Conservation (phyloP, 2,797 vertebrate species). For the Hemitrygon akajei region DNA sequence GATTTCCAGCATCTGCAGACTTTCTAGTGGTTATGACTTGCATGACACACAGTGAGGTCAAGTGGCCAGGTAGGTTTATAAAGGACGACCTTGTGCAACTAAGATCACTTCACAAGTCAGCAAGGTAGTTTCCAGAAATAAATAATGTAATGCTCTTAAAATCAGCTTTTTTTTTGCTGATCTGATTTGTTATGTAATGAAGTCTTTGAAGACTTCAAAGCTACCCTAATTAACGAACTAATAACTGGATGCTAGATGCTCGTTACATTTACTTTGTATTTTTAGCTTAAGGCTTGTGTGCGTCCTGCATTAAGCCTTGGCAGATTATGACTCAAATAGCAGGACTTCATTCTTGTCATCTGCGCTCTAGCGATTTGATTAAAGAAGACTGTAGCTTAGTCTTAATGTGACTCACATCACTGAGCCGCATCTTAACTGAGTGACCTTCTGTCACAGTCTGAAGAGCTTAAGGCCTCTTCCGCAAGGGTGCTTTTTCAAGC, state of each 20-base stretch:
- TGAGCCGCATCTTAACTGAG: neutral
- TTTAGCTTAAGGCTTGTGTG: neutral
- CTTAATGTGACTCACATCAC: too few relatives aligned
- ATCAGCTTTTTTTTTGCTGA: neutral
- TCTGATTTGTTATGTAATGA: neutral
- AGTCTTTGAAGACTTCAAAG: neutral
- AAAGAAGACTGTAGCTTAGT: neutral
- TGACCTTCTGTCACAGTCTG: neutral
- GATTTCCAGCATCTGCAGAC: too few relatives aligned
- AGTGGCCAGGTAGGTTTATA: neutral
- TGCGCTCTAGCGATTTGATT: neutral
- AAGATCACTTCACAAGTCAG: neutral
- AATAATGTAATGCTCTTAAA: neutral
- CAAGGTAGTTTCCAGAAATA: neutral
- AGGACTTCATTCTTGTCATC: neutral
- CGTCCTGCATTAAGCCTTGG: neutral
- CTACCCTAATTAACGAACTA: neutral
- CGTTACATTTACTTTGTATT: neutral
- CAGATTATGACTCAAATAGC: neutral
- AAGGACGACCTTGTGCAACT: neutral
- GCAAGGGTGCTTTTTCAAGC: neutral
- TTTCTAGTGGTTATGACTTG: neutral
- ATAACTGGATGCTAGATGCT: too few relatives aligned
- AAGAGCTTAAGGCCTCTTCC: neutral
- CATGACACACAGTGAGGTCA: neutral